These are phyloP conservation scores for Brachionus asplanchnoidis DNA, from an alignment of 1,140 invertebrate genomes.

Conservation along the genomic window DNA sequence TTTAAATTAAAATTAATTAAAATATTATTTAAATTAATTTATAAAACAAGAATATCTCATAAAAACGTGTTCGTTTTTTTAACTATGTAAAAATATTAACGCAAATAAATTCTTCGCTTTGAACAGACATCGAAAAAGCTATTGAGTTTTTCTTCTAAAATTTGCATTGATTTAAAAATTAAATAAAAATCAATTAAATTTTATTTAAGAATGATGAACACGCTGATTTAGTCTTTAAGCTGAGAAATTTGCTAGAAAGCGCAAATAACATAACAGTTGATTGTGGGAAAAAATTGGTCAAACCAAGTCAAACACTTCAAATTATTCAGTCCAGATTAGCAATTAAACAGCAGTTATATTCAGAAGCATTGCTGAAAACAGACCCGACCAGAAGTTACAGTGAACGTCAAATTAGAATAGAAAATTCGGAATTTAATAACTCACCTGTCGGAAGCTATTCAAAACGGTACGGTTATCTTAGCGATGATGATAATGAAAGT, in stretches of 20 bases:
- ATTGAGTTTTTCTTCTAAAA: no score
- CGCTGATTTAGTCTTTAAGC: constrained; percentile 29
- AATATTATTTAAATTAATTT: no score
- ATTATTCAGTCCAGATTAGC: constrained; percentile 41
- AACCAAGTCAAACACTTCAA: constrained; percentile 41
- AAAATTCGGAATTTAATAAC: not conserved
- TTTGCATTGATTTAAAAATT: not conserved
- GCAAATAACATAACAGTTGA: constrained; percentile 16
- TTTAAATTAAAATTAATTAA: no score
- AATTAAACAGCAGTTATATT: constrained; percentile 27
- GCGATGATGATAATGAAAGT: constrained; percentile 37
- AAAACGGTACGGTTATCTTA: not conserved
- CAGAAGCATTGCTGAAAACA: not conserved
- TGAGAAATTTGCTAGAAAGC: constrained; percentile 26
- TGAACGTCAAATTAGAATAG: not conserved
- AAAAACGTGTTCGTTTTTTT: no score
- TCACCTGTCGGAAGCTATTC: not conserved
- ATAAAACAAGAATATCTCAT: no score
- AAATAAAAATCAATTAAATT: not conserved
- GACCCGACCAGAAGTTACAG: not conserved
- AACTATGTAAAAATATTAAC: not conserved
- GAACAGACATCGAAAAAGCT: no score
- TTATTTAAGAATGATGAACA: constrained; percentile 36
- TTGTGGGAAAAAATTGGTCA: constrained; percentile 19
- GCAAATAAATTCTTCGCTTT: no score